A percentile compares a stretch with the other conserved stretches of the same genome.
phyloP scores from a whole-genome alignment of 2,113 vertebrate species.

The Ceyx cyanopectus region DNA sequence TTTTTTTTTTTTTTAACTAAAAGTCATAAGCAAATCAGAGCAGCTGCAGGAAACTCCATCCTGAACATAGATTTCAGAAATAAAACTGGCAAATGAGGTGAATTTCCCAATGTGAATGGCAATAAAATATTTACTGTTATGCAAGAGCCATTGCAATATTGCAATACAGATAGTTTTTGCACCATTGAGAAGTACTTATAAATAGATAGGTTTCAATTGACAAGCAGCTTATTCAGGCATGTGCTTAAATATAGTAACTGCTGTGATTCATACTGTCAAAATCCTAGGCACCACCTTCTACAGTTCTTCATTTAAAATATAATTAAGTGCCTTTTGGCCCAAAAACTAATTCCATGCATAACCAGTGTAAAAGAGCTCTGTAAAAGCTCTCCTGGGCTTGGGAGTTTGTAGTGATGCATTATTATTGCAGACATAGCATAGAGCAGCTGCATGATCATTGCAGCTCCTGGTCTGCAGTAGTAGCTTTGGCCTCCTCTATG shows the following conservation, averaged over 20 bases:
- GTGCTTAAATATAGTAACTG: conserved; percentile 68
- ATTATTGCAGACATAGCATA: not conserved
- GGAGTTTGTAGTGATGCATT: not conserved
- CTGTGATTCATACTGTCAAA: conserved; percentile 28
- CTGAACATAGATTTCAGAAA: not conserved
- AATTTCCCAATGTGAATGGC: not conserved
- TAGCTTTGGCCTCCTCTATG: not conserved
- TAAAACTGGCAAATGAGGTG: conserved; percentile 4
- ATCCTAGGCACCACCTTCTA: not conserved
- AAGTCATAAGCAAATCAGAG: not conserved
- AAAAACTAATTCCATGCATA: not conserved
- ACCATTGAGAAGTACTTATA: conserved; percentile 63
- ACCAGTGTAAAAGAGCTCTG: not conserved
- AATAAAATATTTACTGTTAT: conserved; percentile 14
- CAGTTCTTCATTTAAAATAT: not conserved
- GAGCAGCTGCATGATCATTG: not conserved
- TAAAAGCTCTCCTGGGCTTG: not conserved
- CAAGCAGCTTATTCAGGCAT: conserved; percentile 73
- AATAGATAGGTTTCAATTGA: conserved; percentile 75
- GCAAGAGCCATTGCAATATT: not conserved
- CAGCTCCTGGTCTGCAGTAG: not conserved
- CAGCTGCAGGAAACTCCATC: not conserved
- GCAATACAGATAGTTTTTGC: conserved; percentile 30
- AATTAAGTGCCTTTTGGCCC: not conserved
- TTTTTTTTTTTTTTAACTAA: not conserved